Base-by-base conservation (phyloP, 2,888 invertebrate genomes). In the Luperina testacea region DNA sequence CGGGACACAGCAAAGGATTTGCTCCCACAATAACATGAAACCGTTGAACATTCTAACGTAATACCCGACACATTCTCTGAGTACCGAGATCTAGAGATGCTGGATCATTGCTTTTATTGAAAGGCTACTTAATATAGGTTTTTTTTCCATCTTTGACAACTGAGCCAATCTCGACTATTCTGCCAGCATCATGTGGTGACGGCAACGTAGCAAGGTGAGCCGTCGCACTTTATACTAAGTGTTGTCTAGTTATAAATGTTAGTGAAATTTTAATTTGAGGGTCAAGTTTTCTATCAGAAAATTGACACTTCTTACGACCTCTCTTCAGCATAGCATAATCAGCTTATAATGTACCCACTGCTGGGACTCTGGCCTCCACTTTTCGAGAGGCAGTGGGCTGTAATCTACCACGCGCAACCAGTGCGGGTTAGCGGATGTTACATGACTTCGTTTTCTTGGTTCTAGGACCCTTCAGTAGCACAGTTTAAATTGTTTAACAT, bases 11-110 rank as follows among this genome's bases (percentile, higher is more conserved):
- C 72, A 80, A 72, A 81, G 88, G 87, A 88, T 89, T 88, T 88
- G 70, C 78, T 72, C 71, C 68, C 69, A 88, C 87, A 86, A 89
- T 87, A 89, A 89, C 84, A 82, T 71, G 80, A 80, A 82, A 83
- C 77, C 81, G 75, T 77, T 85, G 86, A 83, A 87, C 81, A 82
- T 81, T 77, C 78, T 78, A 85, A 79, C 82, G 77, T 88, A 86
- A 89, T 87, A 87, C 89, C 82, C 75, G 53, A 77, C 79, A 86
- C 83, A 72, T 80, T 80, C 72, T 65, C 59, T 1, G 15, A 27
- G 15, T 13, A 65, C 73, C 0, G 0, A 69, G 71, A 77, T 48
- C 13, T 77, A 84, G 13, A 75, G 57, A 67, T 38, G 48, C 82
- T 81, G 65, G 86, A 32, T 32, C 32, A 0, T n/a, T n/a, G 57